Base-by-base conservation (phyloP, 2,888 invertebrate genomes). In the Volucella bombylans region DNA sequence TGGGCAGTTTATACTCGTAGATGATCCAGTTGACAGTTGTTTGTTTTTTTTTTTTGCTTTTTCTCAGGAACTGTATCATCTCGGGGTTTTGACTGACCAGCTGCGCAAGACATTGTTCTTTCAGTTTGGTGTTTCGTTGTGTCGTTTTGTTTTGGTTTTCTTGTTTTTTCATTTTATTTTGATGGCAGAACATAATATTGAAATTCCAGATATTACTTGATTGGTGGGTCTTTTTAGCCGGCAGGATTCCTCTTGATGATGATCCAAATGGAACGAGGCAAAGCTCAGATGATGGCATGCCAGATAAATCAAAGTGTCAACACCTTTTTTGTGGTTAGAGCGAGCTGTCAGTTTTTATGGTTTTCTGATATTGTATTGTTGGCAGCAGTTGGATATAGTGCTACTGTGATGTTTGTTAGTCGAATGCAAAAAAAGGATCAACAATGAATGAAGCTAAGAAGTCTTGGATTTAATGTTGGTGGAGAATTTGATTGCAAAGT, bases 221-320 rank as follows among this genome's bases (percentile, higher is more conserved):
- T 87, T 85, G 82, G 81, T 82, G 73, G 81, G 73, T 77, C 49
- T 79, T 54, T 76, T 71, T 47, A 59, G 57, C 64, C 74, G 74
- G 52, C 12, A 49, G 67, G 78, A 77, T 79, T 43, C 64, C 49
- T 62, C 49, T 57, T 69, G 76, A 72, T 80, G 85, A 81, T 85
- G 85, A 77, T 77, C 76, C 81, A 77, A 85, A 85, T 81, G 81
- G 81, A 64, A 77, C 59, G 59, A 52, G 47, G 77, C 81, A 68
- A 77, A 81, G 85, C 85, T 85, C 85, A 86, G 88, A 89, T 90
- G 89, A 90, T 90, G 90, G 90, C 90, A 89, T 90, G 90, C 89
- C 90, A 91, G 91, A 91, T 91, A 91, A 91, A 91, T 91, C 91
- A 91, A 91, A 89, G 91, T 91, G 91, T 91, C 91, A 91, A 91